A percentile compares a stretch with the other conserved stretches of the same genome.
Conservation (phyloP, 2,113 vertebrate genomes). For the Phalacrocorax pelagicus region DNA sequence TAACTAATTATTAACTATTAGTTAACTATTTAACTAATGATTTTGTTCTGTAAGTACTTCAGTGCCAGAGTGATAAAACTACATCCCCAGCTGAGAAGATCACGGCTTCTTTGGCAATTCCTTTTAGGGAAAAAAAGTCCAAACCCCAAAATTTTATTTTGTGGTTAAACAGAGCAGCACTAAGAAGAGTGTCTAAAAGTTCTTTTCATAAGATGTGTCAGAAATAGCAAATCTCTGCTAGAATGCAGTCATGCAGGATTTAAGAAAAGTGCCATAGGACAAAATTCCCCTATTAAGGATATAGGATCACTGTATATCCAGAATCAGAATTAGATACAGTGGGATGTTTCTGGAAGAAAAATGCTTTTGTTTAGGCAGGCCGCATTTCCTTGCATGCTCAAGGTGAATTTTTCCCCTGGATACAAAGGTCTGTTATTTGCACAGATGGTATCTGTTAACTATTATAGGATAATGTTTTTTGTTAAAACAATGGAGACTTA, state of each 20-base stretch:
- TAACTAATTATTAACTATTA: too few species aligned
- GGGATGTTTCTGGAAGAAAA: neutral
- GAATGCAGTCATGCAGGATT: neutral
- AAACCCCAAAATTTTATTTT: neutral
- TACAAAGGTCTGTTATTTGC: neutral
- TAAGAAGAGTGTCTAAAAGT: neutral
- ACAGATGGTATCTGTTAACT: neutral
- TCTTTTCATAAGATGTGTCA: neutral
- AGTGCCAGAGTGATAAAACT: neutral
- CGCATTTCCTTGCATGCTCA: neutral
- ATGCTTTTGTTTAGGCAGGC: neutral
- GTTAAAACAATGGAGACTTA: neutral
- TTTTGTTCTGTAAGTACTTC: neutral
- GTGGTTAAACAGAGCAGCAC: neutral
- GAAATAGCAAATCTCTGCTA: neutral
- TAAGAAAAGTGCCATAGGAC: neutral
- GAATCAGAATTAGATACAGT: neutral
- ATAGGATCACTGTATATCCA: neutral
- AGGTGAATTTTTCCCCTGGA: neutral
- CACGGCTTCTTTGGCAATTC: neutral
- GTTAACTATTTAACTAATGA: too few species aligned
- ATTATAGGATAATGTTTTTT: too few species aligned
- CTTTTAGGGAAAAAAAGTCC: neutral
- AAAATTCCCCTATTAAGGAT: neutral
- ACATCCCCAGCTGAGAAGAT: neutral